Conservation (phyloP, 2,113 vertebrate genomes). For the Peromyscus californicus region DNA sequence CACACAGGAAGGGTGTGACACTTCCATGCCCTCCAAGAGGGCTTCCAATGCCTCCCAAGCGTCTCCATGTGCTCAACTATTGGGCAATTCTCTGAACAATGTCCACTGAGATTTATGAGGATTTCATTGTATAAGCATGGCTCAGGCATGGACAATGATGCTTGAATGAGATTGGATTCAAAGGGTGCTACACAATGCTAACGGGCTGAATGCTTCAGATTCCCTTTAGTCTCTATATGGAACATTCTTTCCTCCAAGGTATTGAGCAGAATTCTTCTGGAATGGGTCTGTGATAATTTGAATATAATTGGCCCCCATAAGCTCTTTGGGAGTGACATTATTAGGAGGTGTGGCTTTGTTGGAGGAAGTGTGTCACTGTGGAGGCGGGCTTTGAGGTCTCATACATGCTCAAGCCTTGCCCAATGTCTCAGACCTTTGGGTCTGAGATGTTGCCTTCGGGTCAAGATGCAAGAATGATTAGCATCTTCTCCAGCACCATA, state of each 20-base stretch:
- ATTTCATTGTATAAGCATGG: neutral
- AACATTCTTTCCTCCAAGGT: neutral
- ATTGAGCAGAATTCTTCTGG: neutral
- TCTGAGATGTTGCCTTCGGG: no score
- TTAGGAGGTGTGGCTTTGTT: no score
- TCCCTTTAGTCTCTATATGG: neutral
- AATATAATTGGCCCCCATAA: no score
- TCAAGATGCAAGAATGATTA: no score
- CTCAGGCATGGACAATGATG: neutral
- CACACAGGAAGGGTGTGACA: neutral
- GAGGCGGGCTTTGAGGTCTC: no score
- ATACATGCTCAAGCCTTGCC: no score
- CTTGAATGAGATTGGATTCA: neutral
- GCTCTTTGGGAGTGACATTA: no score
- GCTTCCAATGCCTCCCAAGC: neutral
- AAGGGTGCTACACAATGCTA: no score
- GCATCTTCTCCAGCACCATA: no score
- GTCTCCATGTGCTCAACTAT: neutral
- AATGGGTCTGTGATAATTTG: no score
- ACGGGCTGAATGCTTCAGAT: neutral
- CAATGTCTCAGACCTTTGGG: no score
- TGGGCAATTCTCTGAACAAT: neutral
- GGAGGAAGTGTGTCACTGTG: no score
- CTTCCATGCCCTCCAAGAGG: neutral
- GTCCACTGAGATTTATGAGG: neutral